phyloP scores from a whole-genome alignment of 1,140 invertebrate genomes.

The Thrips palmi region DNA sequence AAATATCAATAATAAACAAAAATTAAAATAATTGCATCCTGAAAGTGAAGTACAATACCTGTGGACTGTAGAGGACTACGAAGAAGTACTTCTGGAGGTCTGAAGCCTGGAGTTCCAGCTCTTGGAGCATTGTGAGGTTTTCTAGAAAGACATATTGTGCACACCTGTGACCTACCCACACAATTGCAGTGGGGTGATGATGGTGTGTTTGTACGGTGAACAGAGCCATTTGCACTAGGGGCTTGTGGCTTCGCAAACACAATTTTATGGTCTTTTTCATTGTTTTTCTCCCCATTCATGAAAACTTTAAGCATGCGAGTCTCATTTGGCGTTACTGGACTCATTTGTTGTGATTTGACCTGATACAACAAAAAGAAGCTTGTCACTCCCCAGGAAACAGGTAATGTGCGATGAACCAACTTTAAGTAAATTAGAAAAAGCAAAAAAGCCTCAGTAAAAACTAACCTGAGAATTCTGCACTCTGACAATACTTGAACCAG shows the following conservation, averaged over 20 bases:
- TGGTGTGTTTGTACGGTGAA: background rate
- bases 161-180: constrained; percentile 41
- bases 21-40: background rate
- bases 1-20: constrained; percentile 7
- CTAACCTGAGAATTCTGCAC: constrained; percentile 17
- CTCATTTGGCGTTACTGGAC: too few relatives aligned
- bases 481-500: constrained; percentile 13
- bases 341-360: too few relatives aligned
- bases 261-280: too few relatives aligned
- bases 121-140: constrained; percentile 43
- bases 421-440: too few relatives aligned
- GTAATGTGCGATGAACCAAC: too few relatives aligned
- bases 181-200: constrained; percentile 30
- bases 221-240: too few relatives aligned
- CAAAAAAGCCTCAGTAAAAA: background rate
- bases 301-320: too few relatives aligned
- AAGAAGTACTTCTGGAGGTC: constrained; percentile 73
- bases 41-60: constrained; percentile 25
- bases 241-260: background rate
- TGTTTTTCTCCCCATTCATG: too few relatives aligned
- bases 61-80: constrained; percentile 56
- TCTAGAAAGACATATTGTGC: constrained; percentile 36
- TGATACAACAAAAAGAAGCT: too few relatives aligned
- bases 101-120: constrained; percentile 78
- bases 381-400: too few relatives aligned